These are phyloP conservation scores for Enteromius treurensis DNA, from an alignment of 2,797 vertebrate genomes.

Conservation along the genomic window DNA sequence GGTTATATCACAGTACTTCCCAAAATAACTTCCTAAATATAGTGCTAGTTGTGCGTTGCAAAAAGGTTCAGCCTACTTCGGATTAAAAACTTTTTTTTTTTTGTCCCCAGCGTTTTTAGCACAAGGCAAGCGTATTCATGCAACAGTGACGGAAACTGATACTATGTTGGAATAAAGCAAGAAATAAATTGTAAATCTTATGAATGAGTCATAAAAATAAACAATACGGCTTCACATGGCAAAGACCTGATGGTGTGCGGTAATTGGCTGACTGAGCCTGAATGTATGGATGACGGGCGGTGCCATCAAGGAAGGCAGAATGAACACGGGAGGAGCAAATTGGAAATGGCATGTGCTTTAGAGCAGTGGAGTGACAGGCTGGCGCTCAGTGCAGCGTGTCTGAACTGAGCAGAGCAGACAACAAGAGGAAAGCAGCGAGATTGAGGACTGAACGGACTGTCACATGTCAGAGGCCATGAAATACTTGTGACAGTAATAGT, in stretches of 20 bases:
- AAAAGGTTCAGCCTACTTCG: slow-evolving; percentile 44
- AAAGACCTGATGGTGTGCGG: neutral
- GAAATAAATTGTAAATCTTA: slow-evolving; percentile 3
- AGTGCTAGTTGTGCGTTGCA: slow-evolving; percentile 20
- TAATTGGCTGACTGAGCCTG: slow-evolving; percentile 37
- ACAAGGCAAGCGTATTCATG: neutral
- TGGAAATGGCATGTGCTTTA: slow-evolving; percentile 61
- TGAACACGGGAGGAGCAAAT: slow-evolving; percentile 62
- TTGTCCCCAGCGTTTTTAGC: neutral
- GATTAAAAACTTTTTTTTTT: slow-evolving; percentile 29
- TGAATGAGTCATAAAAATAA: slow-evolving; percentile 25
- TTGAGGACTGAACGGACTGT: slow-evolving; percentile 46
- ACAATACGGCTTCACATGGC: slow-evolving; percentile 15
- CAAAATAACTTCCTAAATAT: slow-evolving; percentile 35
- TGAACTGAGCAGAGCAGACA: slow-evolving; percentile 55
- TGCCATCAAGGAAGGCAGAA: slow-evolving; percentile 38
- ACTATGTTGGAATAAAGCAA: neutral
- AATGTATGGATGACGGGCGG: slow-evolving; percentile 52
- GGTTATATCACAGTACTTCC: slow-evolving; percentile 39
- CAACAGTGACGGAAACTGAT: neutral
- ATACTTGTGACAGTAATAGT: slow-evolving; percentile 44
- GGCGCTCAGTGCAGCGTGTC: slow-evolving; percentile 32
- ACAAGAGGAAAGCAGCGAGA: slow-evolving; percentile 42
- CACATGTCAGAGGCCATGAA: slow-evolving; percentile 56
- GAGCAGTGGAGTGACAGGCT: slow-evolving; percentile 58